Conservation (phyloP, 2,113 vertebrate species). For the Indri indri region DNA sequence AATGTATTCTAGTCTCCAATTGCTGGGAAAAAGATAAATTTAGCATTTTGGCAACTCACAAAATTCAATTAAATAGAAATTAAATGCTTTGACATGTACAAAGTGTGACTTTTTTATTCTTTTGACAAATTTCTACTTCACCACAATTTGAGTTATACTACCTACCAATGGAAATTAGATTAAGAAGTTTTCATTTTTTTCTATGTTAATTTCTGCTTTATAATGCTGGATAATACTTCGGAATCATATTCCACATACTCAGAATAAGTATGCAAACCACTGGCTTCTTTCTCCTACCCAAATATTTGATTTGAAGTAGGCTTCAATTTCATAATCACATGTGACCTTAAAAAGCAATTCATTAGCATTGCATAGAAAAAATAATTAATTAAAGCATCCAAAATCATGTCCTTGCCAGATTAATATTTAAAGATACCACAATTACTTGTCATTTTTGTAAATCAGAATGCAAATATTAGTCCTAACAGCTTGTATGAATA, state of each 20-base stretch:
- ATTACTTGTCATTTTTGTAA: slow-evolving; percentile 20
- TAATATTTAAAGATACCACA: slow-evolving; percentile 38
- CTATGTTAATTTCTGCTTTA: neutral
- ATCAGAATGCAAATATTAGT: slow-evolving; percentile 35
- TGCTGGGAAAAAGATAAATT: neutral
- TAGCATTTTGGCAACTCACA: neutral
- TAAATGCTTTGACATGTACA: neutral
- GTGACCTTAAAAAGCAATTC: neutral
- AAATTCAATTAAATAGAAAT: neutral
- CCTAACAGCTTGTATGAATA: neutral
- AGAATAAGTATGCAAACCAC: neutral
- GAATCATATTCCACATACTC: neutral
- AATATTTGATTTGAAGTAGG: slow-evolving; percentile 32
- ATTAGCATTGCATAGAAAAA: neutral
- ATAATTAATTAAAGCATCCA: neutral
- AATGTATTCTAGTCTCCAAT: neutral
- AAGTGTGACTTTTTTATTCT: neutral
- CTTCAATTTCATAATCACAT: slow-evolving; percentile 31
- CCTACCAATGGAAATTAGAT: neutral
- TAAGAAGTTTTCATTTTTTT: neutral
- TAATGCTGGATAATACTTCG: neutral
- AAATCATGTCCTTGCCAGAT: slow-evolving; percentile 25
- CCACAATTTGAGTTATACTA: neutral
- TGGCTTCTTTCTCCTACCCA: neutral
- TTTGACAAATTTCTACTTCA: neutral